A percentile compares a stretch with the other conserved stretches of the same genome.
Conservation (phyloP, 2,113 vertebrate species). For the Rhea americana region DNA sequence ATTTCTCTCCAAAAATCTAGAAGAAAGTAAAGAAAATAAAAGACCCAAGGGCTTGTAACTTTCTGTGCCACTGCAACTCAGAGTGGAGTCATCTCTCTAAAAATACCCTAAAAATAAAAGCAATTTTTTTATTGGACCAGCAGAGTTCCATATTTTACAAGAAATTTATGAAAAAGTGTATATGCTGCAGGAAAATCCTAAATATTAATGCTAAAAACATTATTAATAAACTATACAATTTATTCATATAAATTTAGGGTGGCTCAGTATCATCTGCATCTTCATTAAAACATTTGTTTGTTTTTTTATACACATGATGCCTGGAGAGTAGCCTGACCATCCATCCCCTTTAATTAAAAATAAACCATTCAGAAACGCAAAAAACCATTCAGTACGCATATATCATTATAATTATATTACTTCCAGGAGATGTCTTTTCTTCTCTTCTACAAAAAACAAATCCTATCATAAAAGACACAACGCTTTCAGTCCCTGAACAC, state of each 20-base stretch:
- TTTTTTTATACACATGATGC: background rate
- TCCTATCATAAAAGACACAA: background rate
- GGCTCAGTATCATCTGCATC: background rate
- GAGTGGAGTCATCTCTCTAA: background rate
- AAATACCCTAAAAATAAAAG: background rate
- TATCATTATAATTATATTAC: background rate
- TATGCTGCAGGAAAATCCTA: background rate
- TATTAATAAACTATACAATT: background rate
- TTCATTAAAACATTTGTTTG: background rate
- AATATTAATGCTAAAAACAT: background rate
- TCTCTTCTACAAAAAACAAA: background rate
- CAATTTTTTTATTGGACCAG: background rate
- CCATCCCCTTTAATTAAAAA: background rate
- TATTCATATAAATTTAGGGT: background rate
- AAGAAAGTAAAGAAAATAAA: background rate
- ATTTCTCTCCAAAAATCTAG: background rate
- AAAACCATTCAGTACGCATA: background rate
- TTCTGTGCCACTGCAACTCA: background rate
- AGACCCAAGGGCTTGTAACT: background rate
- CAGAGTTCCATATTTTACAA: background rate
- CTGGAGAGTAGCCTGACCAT: background rate
- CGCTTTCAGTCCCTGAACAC: background rate
- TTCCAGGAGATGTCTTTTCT: background rate
- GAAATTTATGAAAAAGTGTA: background rate
- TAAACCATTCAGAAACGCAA: background rate